phyloP scores from a whole-genome alignment of 2,113 vertebrate genomes.

The Prunella fulvescens region DNA sequence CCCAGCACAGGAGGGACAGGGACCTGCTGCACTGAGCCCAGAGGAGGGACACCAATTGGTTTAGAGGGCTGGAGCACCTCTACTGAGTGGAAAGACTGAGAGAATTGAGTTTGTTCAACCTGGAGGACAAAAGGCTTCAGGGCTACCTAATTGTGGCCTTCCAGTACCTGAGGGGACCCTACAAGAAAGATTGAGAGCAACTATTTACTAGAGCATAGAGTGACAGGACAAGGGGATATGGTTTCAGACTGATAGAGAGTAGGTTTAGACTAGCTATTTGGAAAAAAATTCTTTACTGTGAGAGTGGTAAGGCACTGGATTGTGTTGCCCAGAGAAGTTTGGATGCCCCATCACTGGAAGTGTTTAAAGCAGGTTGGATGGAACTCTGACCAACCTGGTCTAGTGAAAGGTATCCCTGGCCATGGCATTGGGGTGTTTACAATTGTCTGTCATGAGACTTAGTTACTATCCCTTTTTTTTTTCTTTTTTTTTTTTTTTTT shows the following conservation, averaged over 20 bases:
- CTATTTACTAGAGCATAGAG: too few relatives aligned
- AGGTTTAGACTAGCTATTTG: background rate
- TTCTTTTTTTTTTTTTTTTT: background rate
- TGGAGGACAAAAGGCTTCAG: background rate
- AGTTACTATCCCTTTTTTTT: background rate
- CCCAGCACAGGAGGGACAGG: background rate
- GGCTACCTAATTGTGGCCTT: background rate
- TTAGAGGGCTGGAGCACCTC: background rate
- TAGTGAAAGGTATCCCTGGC: background rate
- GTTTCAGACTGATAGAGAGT: background rate
- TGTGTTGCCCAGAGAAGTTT: background rate
- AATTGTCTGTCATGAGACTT: background rate
- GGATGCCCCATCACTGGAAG: background rate
- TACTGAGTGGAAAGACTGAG: background rate
- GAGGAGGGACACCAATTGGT: accelerated
- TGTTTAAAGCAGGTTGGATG: background rate
- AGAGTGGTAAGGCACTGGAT: background rate
- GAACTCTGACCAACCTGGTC: background rate
- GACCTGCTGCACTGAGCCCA: accelerated
- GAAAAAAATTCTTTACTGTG: background rate
- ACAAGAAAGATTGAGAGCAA: background rate
- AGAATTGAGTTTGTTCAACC: background rate
- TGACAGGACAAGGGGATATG: background rate
- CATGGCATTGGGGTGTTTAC: background rate
- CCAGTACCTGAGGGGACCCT: background rate